Evolutionary conservation across 1,140 invertebrate genomes (phyloP), one percentile per base, ranked within the genome.

Genomic region (Schlechtendalia chinensis): DNA sequence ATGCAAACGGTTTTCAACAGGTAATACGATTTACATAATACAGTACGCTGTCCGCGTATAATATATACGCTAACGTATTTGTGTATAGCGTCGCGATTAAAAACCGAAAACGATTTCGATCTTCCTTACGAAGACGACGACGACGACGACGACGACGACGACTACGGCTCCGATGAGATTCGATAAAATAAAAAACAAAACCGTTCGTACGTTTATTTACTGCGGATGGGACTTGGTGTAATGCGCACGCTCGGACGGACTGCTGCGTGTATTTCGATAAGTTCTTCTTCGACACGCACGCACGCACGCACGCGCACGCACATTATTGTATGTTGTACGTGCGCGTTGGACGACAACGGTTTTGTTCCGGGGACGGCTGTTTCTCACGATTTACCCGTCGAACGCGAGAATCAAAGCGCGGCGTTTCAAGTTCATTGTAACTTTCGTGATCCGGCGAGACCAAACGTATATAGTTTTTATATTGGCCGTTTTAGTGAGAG

Each of bases 1-100:
- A 72, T 72, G 69, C 69, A 72, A 72, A 72, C 50, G 69, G n/a
- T 72, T 72, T 72, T 72, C 69, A 72, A 72, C 69, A 72, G 69
- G 69, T 72, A 72, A 72, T 72, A 54, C 47, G 27, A 72, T 72
- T 72, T 72, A 72, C 69, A 72, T 72, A 72, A 72, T 72, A 50
- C 50, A 50, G 54, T n/a, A 71, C 67, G 17, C 19, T 22, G 2
- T 54, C 16, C 17, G 8, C 32, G 32, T 39, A 8, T 39, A 39
- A 3, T 3, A 3, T 39, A 39, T 39, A 39, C 32, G 32, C 32
- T 39, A 39, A 4, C 27, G 24, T 54, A 72, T 72, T 72, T 71
- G 50, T 71, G 50, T 72, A 72, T 54, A 72, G 69, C 69, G 24
- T 72, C 12, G 24, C 69, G 69, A 72, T 72, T 72, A 72, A 72